Conservation (phyloP, 2,113 vertebrate species). For the Heloderma charlesbogerti region DNA sequence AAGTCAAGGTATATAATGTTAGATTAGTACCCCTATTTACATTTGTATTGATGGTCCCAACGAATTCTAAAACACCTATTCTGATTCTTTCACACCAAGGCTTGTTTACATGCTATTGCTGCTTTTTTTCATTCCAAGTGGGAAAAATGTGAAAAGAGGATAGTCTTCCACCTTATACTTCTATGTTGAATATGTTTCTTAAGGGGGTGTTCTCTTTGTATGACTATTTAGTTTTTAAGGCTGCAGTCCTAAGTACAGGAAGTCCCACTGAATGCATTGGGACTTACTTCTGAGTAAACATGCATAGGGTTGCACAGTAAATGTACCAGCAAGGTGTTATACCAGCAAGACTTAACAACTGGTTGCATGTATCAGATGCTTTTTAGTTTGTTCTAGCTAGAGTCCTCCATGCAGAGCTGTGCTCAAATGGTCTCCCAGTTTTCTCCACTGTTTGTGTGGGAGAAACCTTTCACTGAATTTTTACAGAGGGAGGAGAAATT, state of each 20-base stretch:
- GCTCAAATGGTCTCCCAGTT: neutral
- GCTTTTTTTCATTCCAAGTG: neutral
- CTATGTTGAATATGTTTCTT: neutral
- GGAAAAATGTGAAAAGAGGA: neutral
- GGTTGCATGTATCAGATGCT: constrained; percentile 19
- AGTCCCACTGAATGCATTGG: too few relatives aligned
- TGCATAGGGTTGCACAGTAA: neutral
- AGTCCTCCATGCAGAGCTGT: neutral
- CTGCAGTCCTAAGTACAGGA: too few relatives aligned
- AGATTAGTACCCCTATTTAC: neutral
- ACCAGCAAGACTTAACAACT: neutral
- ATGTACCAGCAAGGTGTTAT: constrained; percentile 4
- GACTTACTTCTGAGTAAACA: too few relatives aligned
- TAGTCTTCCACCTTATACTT: neutral
- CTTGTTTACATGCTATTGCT: neutral
- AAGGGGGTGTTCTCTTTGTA: neutral
- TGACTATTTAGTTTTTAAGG: neutral
- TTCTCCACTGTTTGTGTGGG: neutral
- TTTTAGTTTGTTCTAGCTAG: neutral
- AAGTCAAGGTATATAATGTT: neutral
- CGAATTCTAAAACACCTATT: neutral
- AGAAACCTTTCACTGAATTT: neutral
- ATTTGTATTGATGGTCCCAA: too few relatives aligned
- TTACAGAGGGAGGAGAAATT: neutral
- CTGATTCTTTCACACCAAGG: neutral